Base-by-base conservation (phyloP, 2,113 vertebrate species). In the Kryptolebias marmoratus region DNA sequence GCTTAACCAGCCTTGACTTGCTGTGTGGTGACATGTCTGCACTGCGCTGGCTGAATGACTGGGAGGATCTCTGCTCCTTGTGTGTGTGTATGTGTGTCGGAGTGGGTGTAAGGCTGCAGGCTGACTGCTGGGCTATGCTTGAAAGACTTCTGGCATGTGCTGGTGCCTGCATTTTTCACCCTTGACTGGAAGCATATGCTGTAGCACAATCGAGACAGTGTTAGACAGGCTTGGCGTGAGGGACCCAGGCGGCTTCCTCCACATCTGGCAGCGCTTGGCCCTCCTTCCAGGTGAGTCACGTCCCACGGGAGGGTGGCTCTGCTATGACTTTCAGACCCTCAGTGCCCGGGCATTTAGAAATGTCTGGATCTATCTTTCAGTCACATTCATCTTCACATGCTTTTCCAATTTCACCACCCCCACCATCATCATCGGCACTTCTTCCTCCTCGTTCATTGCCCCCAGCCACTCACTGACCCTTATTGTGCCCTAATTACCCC, bases 131-230 rank as follows among this genome's bases (percentile, higher is more conserved):
- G 95, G 95, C 95, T 95, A 95, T 94, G 96, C 96, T 97, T 95
- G 95, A 96, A 94, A 95, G 96, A 95, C 95, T 96, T 94, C 93
- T 96, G 96, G 96, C 97, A 95, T 95, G 95, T 94, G 95, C 95
- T 93, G 94, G 93, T 94, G 95, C 96, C 95, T 95, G 95, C 94
- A 94, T 96, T 96, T 95, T 96, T 96, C 96, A 96, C 96, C 95
- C 96, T 93, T 96, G 96, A 97, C 97, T 95, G 95, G 94, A 95
- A 96, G 96, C 97, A 97, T 95, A 95, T 97, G 96, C 95, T 95
- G 91, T 55, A 78, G 88, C 94, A 98, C 96, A 96, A 96, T 97
- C 86, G 86, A 96, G 95, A 95, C 95, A 94, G 94, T 96, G 96
- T 97, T 95, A 95, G 94, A 79, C 81, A 55, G 69, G 82, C 95